These are phyloP conservation scores for Edolisoma coerulescens DNA, from an alignment of 2,113 vertebrate genomes.

Conservation along the genomic window DNA sequence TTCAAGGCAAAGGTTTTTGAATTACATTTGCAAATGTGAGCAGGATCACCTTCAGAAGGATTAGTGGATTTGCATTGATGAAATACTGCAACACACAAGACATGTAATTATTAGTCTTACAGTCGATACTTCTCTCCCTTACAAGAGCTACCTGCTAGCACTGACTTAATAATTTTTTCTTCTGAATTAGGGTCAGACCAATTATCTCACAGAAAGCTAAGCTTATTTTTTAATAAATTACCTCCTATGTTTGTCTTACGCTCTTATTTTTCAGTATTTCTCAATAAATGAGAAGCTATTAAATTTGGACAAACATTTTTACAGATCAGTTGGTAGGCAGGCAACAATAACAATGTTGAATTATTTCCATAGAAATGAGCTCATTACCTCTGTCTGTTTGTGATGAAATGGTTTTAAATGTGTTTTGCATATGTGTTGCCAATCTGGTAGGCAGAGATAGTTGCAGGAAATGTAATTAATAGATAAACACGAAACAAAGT, in stretches of 20 bases:
- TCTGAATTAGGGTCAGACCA: not conserved
- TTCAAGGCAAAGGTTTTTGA: not conserved
- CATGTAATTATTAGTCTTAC: not conserved
- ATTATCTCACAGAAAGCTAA: not conserved
- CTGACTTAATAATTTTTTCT: not conserved
- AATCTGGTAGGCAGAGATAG: not conserved
- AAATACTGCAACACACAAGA: slow-evolving; percentile 22
- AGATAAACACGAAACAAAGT: not conserved
- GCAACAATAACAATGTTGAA: not conserved
- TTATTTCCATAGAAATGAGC: slow-evolving; percentile 40
- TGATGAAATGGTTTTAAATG: not conserved
- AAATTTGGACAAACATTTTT: slow-evolving; percentile 29
- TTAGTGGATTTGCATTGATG: not conserved
- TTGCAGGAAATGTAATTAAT: not conserved
- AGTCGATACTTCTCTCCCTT: not conserved
- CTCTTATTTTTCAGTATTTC: not conserved
- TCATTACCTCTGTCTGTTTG: slow-evolving; percentile 28
- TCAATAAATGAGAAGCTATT: slow-evolving; percentile 18
- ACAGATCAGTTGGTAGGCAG: not conserved
- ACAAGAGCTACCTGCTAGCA: not conserved
- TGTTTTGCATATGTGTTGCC: not conserved
- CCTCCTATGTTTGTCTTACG: not conserved
- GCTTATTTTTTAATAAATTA: not conserved
- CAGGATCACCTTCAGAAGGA: not conserved
- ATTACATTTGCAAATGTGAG: not conserved